Evolutionary conservation across 2,113 vertebrate genomes (phyloP).

Genomic region (Leuciscus idus): DNA sequence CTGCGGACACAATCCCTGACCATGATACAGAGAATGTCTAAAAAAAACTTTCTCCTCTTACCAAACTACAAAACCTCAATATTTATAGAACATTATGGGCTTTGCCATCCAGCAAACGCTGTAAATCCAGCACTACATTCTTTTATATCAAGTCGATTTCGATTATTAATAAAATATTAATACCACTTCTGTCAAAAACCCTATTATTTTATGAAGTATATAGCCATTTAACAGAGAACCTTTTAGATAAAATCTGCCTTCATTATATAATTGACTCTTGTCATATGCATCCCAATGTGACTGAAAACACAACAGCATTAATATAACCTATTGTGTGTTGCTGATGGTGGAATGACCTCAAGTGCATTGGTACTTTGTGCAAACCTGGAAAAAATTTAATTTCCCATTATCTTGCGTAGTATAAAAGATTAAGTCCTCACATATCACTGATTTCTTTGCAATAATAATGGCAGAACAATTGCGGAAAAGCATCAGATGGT

Average conservation of each 20-base stretch:
- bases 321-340: conserved; percentile 27
- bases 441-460: conserved; percentile 53
- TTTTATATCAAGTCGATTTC: neutral
- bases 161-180: neutral
- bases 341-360: conserved; percentile 48
- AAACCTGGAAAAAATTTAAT: conserved; percentile 54
- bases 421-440: conserved; percentile 11
- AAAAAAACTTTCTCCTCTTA: neutral
- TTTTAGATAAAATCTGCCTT: neutral
- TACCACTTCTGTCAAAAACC: neutral
- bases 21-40: neutral
- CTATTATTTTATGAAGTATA: too few species aligned
- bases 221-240: neutral
- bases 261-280: neutral
- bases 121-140: neutral
- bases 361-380: conserved; percentile 50
- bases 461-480: conserved; percentile 52
- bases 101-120: neutral
- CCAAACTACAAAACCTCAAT: neutral
- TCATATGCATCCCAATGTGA: neutral
- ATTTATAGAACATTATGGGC: neutral
- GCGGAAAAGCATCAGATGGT: conserved; percentile 53
- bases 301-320: neutral
- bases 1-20: neutral
- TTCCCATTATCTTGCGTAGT: conserved; percentile 37